phyloP scores from a whole-genome alignment of 2,113 vertebrate species.

The Ammodytes marinus region DNA sequence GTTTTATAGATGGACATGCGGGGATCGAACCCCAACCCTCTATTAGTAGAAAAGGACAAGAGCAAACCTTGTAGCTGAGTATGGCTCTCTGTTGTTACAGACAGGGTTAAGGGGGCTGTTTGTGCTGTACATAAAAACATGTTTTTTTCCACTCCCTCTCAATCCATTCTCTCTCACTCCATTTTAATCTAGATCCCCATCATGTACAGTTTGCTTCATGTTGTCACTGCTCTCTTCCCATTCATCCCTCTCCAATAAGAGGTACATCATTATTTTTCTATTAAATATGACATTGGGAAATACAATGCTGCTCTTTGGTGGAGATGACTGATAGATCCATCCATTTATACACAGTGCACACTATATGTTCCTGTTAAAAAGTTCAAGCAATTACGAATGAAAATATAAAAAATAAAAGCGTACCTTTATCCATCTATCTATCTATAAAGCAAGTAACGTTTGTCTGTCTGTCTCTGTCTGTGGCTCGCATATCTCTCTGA shows the following conservation, averaged over 20 bases:
- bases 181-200: conserved; percentile 1
- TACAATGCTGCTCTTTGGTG: conserved; percentile 29
- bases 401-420: too few species aligned
- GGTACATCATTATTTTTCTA: conserved; percentile 24
- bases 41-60: conserved; percentile 12
- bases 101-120: conserved; percentile 64
- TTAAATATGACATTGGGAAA: conserved; percentile 50
- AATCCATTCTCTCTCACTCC: conserved; percentile 1
- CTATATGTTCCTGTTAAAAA: not conserved
- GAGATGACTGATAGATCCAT: conserved; percentile 22
- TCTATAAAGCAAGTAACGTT: too few species aligned
- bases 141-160: conserved; percentile 18
- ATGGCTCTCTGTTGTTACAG: conserved; percentile 42
- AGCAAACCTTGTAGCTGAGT: conserved; percentile 66
- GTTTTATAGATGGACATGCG: conserved; percentile 32
- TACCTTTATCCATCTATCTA: too few species aligned
- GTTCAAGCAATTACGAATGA: not conserved
- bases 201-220: conserved; percentile 10
- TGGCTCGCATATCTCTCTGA: too few species aligned
- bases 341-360: not conserved
- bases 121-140: conserved; percentile 39
- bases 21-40: conserved; percentile 49
- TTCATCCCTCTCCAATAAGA: conserved; percentile 23
- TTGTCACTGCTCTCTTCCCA: conserved; percentile 11
- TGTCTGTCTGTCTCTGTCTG: too few species aligned